phyloP scores from a whole-genome alignment of 2,113 vertebrate genomes.

The Epinephelus moara region DNA sequence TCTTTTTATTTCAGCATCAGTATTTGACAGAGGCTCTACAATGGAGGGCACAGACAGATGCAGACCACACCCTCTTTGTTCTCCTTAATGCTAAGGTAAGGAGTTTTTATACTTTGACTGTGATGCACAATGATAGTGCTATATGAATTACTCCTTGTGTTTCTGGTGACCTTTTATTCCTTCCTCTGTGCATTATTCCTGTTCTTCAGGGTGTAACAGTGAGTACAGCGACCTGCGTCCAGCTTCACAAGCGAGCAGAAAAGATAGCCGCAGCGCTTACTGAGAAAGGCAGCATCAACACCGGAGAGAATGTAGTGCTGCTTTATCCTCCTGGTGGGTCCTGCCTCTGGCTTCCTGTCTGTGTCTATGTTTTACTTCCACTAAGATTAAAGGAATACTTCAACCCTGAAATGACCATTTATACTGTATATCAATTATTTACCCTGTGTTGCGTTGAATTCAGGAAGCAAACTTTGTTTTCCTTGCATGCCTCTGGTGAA shows the following conservation, averaged over 20 bases:
- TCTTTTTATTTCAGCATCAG: slow-evolving; percentile 88
- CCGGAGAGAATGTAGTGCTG: slow-evolving; percentile 96
- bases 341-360: slow-evolving; percentile 5
- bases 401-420: too few relatives aligned
- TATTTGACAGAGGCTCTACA: slow-evolving; percentile 95
- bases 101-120: background rate
- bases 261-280: slow-evolving; percentile 93
- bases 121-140: background rate
- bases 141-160: too few relatives aligned
- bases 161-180: background rate
- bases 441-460: too few relatives aligned
- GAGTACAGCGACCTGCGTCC: slow-evolving; percentile 94
- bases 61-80: slow-evolving; percentile 95
- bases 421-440: too few relatives aligned
- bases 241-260: slow-evolving; percentile 96
- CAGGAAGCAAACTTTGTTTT: too few relatives aligned
- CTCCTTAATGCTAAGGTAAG: slow-evolving; percentile 95
- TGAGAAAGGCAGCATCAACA: slow-evolving; percentile 97
- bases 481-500: too few relatives aligned
- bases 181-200: background rate
- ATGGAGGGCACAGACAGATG: slow-evolving; percentile 96
- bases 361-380: background rate
- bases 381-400: background rate
- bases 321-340: slow-evolving; percentile 94
- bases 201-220: slow-evolving; percentile 89